phyloP scores from a whole-genome alignment of 2,888 invertebrate species.

The Heliconius sara region DNA sequence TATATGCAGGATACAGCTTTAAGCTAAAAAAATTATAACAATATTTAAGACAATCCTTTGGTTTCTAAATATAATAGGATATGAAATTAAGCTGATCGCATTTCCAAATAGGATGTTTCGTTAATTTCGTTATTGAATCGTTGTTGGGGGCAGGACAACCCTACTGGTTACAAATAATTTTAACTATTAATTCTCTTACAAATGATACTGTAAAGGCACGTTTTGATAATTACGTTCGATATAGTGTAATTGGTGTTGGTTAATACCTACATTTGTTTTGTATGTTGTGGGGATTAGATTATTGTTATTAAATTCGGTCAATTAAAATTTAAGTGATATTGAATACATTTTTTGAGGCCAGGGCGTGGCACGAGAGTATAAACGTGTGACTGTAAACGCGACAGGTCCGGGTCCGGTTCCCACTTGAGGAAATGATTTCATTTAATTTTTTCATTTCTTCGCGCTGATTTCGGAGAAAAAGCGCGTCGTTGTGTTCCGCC shows the following conservation, averaged over 20 bases:
- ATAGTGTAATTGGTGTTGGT: slow-evolving; percentile 14
- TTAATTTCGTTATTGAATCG: slow-evolving; percentile 39
- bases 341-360: not conserved
- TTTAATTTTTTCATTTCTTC: not conserved
- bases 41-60: not conserved
- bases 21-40: not conserved
- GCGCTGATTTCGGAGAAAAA: too few relatives aligned
- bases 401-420: too few relatives aligned
- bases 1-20: not conserved
- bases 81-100: slow-evolving; percentile 7
- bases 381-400: too few relatives aligned
- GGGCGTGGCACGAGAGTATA: too few relatives aligned
- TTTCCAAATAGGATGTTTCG: slow-evolving; percentile 14
- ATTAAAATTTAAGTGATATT: not conserved
- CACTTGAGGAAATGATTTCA: too few relatives aligned
- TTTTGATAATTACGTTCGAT: slow-evolving; percentile 28
- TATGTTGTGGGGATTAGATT: not conserved
- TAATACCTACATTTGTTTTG: slow-evolving; percentile 12
- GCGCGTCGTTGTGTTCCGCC: too few relatives aligned
- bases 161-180: slow-evolving; percentile 39
- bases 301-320: not conserved
- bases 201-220: slow-evolving; percentile 32
- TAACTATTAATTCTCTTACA: slow-evolving; percentile 35
- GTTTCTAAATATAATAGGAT: slow-evolving; percentile 4
- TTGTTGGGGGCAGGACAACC: slow-evolving; percentile 39